Evolutionary conservation across 2,888 invertebrate genomes (phyloP), one percentile per base, ranked within the genome.

Genomic region (Scaptomyza parva): DNA sequence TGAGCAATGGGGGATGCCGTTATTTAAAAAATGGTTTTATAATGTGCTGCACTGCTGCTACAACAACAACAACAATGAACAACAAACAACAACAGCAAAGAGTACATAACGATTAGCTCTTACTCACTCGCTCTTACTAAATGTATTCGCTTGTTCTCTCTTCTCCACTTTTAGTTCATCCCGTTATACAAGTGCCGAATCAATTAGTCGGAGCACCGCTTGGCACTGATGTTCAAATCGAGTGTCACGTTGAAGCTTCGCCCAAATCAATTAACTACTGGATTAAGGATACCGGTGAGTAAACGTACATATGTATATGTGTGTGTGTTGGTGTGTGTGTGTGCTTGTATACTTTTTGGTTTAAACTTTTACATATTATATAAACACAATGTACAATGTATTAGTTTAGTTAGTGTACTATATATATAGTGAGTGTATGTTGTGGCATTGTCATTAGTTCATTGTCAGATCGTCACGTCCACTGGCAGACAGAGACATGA

Each of bases 211-310:
- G 97, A 22, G 97, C 97, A 68, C 97, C 97, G 61, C 93, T 96
- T 83, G 95, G 95, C 74, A 97, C 97, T 73, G 96, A 97, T 92
- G 97, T 97, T 89, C 95, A 95, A 28, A 93, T 97, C 76, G 97
- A 97, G 92, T 97, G 97, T 93, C 95, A 95, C 92, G 96, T 97
- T 69, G 97, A 97, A 92, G 96, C 97, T 47, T 97, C 95, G 73
- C 97, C 97, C 47, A 96, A 95, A 92, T 95, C 96, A 88, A 97
- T 97, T 93, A 96, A 96, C 93, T 97, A 96, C 92, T 97, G 97
- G 97, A 94, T 96, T 89, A 94, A 95, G 92, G 96, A 96, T 92
- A 95, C 95, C 85, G 96, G 97, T 96, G 93, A 94, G 94, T 91
- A 66, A 58, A 33, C 39, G 12, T 41, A 12, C 48, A 17, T 39